Evolutionary conservation across 2,113 vertebrate species (phyloP).

Genomic region (Lamprotornis superbus): DNA sequence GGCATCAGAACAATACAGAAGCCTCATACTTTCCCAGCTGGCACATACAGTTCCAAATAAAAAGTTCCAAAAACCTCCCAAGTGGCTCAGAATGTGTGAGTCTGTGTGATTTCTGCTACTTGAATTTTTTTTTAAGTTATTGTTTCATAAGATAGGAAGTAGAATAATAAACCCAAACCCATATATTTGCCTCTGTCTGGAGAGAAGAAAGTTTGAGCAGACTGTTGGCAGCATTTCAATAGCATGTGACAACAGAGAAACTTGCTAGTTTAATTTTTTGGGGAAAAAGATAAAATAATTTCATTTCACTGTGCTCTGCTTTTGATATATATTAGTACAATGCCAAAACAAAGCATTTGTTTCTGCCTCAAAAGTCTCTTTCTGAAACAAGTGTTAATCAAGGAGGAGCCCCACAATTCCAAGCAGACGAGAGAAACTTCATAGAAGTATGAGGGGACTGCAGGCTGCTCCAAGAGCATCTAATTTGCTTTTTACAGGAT

Average conservation of each 20-base stretch:
- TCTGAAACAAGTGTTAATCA: background rate
- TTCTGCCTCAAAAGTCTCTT: background rate
- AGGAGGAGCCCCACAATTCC: background rate
- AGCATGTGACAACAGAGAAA: background rate
- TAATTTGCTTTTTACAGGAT: background rate
- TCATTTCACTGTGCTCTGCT: background rate
- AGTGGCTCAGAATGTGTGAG: background rate
- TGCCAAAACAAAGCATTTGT: background rate
- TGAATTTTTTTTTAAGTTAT: fast-evolving
- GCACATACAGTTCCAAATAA: background rate
- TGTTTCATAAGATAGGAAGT: background rate
- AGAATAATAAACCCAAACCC: background rate
- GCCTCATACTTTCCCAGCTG: background rate
- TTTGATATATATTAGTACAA: background rate
- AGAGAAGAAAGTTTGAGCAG: background rate
- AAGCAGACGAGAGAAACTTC: background rate
- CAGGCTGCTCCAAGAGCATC: background rate
- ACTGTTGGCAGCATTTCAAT: background rate
- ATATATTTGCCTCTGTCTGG: background rate
- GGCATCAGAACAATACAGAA: background rate
- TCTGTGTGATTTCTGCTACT: background rate
- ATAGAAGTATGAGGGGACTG: background rate
- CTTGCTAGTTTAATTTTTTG: background rate
- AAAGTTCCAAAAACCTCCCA: background rate
- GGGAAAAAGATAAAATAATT: background rate